Evolutionary conservation across 2,797 vertebrate species (phyloP).

Genomic region (Scarus forsteni): DNA sequence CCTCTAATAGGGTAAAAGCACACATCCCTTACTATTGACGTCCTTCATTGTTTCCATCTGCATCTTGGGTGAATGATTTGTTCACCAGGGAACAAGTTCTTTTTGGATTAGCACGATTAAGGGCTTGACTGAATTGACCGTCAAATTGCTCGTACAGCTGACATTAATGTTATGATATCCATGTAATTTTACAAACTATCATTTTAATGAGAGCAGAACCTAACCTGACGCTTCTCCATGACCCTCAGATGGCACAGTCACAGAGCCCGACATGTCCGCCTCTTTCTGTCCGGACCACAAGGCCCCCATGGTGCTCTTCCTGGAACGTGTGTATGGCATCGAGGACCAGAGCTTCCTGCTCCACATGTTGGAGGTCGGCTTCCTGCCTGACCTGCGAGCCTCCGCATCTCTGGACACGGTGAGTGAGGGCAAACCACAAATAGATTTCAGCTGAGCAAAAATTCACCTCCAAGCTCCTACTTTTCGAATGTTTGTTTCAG

Average conservation of each 20-base stretch:
- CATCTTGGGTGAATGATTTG: too few relatives aligned
- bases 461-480: not conserved
- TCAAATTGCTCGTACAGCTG: too few relatives aligned
- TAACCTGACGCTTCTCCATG: not conserved
- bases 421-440: conserved; percentile 54
- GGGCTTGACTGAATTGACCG: too few relatives aligned
- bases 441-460: not conserved
- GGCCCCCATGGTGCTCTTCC: conserved; percentile 97
- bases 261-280: conserved; percentile 95
- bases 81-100: too few relatives aligned
- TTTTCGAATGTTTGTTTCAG: not conserved
- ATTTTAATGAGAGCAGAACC: not conserved
- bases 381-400: conserved; percentile 95
- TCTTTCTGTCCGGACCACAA: conserved; percentile 98
- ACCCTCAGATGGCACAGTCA: conserved; percentile 91
- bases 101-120: too few relatives aligned
- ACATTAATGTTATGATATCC: too few relatives aligned
- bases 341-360: conserved; percentile 96
- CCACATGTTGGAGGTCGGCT: conserved; percentile 95
- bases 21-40: too few relatives aligned
- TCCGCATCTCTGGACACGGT: conserved; percentile 96
- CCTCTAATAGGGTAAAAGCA: too few relatives aligned
- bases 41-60: too few relatives aligned
- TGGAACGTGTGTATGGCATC: conserved; percentile 97
- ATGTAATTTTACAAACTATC: too few relatives aligned